Conservation (phyloP, 2,888 invertebrate species). For the Lasius platythorax region DNA sequence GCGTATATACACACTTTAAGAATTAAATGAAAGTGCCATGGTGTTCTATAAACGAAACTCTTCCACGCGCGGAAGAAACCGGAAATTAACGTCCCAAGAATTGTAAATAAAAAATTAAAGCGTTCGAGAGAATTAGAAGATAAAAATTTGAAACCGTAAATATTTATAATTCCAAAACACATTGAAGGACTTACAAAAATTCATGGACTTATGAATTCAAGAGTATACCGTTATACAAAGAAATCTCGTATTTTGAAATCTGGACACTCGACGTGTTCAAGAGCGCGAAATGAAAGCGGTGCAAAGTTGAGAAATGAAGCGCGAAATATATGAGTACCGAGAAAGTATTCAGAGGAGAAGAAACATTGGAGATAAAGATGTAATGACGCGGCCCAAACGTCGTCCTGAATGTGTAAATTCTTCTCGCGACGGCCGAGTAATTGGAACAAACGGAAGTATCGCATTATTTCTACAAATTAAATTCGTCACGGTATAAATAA, state of each 20-base stretch:
- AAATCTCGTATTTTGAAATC: not conserved
- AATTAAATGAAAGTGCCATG: not conserved
- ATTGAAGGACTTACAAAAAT: not conserved
- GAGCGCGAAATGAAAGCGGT: constrained; percentile 32
- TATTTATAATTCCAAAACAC: not conserved
- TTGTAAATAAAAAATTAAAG: not conserved
- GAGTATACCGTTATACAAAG: not conserved
- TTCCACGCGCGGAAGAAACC: not conserved
- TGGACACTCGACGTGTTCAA: not conserved
- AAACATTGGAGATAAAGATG: constrained; percentile 44
- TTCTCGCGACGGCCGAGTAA: constrained; percentile 5
- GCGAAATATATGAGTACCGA: constrained; percentile 36
- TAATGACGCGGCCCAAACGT: constrained; percentile 30
- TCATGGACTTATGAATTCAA: not conserved
- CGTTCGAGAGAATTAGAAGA: not conserved
- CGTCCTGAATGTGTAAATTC: constrained; percentile 31
- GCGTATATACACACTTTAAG: not conserved
- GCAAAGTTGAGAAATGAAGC: constrained; percentile 32
- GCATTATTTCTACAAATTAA: constrained; percentile 30
- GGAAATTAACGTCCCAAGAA: not conserved
- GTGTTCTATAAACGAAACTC: not conserved
- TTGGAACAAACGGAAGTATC: constrained; percentile 49
- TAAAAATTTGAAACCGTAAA: not conserved
- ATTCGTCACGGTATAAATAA: constrained; percentile 39
- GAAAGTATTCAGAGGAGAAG: constrained; percentile 44